Evolutionary conservation across 2,113 vertebrate genomes (phyloP), one percentile per base, ranked within the genome.

Genomic region (Tinamus guttatus): DNA sequence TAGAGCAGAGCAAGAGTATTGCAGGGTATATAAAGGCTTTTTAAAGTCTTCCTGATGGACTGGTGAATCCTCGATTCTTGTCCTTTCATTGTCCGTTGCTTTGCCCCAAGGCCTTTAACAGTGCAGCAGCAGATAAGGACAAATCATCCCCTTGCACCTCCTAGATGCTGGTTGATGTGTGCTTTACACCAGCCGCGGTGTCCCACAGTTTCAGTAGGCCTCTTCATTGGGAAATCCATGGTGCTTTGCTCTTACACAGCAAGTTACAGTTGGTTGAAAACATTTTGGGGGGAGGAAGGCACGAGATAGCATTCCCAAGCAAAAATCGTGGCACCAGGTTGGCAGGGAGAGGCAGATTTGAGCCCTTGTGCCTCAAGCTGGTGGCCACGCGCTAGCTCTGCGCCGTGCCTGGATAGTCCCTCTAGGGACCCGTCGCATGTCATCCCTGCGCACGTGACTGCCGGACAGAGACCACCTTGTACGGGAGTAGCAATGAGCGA

Each of bases 111-210:
- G 56, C 5, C 0, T 69, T 80, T 73, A 52, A 19, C 27, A 90
- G 62, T 75, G 85, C 81, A 67, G 65, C 76, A n/a, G 68, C 73
- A 74, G 73, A 56, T 71, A 62, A 40, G 79, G 86, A 70, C 12
- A 68, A 36, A 43, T 7, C 21, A 49, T 75, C 32, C 68, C 19
- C 32, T 5, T 16, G 0, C 54, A 34, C 22, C n/a, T 34, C 47
- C 47, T 51, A 68, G 25, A 7, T 0, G 1, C n/a, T 3, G 3
- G 18, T 15, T 2, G 8, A 10, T 1, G 22, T 4, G 0, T 24
- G 30, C 51, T 81, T 80, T 43, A 45, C 64, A 84, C 5, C 63
- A 38, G 24, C 68, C 68, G 36, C 81, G 64, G 16, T 20, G 28
- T 40, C 27, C n/a, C 34, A 43, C 22, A 34, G 14, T 34, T 84